Percentiles rank a stretch among this genome's conserved stretches.
Conservation (phyloP, 2,888 invertebrate species). For the Athalia circularis region DNA sequence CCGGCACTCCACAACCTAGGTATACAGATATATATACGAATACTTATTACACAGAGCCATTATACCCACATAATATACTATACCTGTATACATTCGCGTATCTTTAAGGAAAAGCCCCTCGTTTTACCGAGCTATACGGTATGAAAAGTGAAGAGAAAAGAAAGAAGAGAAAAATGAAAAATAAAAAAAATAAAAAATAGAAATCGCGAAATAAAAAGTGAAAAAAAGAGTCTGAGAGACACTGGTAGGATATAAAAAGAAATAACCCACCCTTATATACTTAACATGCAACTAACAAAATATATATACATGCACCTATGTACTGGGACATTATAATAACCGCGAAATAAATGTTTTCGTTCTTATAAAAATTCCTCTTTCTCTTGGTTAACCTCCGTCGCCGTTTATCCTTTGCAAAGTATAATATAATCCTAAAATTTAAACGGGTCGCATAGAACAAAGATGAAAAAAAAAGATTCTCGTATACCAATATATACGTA, state of each 20-base stretch:
- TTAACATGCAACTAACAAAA: too few relatives aligned
- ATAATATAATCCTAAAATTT: too few relatives aligned
- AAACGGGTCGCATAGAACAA: too few relatives aligned
- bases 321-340: constrained; percentile 1
- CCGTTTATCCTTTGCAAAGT: too few relatives aligned
- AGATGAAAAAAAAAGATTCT: too few relatives aligned
- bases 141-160: background rate
- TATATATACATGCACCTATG: background rate
- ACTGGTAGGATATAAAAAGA: background rate
- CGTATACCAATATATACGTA: too few relatives aligned
- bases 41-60: too few relatives aligned
- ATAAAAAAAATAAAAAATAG: background rate
- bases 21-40: too few relatives aligned
- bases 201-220: background rate
- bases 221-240: constrained; percentile 2
- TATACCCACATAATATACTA: too few relatives aligned
- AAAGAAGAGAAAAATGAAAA: background rate
- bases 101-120: constrained; percentile 2
- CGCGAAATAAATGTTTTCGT: background rate
- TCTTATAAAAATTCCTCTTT: too few relatives aligned
- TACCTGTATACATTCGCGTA: background rate
- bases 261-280: background rate
- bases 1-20: too few relatives aligned
- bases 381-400: too few relatives aligned
- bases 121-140: background rate